These are phyloP conservation scores for Pangasius macronema DNA, from an alignment of 2,797 vertebrate genomes.

Conservation along the genomic window DNA sequence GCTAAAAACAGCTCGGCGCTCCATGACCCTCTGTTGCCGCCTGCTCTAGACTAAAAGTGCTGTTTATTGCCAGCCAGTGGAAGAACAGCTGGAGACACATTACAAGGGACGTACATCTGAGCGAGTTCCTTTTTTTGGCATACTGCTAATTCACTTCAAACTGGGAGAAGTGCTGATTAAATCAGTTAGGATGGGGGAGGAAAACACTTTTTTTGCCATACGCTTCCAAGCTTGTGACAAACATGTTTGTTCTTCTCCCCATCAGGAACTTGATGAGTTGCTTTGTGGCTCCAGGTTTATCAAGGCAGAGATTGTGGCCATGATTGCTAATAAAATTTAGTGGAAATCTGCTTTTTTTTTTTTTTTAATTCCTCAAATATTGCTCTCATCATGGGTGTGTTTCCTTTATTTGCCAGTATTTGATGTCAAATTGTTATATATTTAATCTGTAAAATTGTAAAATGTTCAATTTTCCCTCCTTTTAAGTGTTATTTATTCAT, in stretches of 20 bases:
- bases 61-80: constrained; percentile 45
- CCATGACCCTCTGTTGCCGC: constrained; percentile 39
- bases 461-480: neutral
- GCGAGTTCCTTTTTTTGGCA: constrained; percentile 39
- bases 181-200: constrained; percentile 66
- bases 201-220: constrained; percentile 43
- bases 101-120: constrained; percentile 45
- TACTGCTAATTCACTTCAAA: constrained; percentile 61
- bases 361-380: neutral
- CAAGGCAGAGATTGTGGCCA: constrained; percentile 46
- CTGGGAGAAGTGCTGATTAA: constrained; percentile 66
- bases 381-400: neutral
- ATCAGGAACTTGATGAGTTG: constrained; percentile 43
- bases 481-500: too few relatives aligned
- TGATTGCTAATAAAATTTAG: neutral
- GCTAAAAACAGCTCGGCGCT: constrained; percentile 43
- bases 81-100: constrained; percentile 52
- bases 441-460: neutral
- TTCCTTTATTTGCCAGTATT: neutral
- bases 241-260: constrained; percentile 64
- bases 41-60: constrained; percentile 43
- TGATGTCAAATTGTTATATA: neutral
- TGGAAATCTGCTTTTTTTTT: neutral
- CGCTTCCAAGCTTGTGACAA: constrained; percentile 53
- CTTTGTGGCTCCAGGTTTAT: constrained; percentile 50